Percentiles rank a stretch among this genome's conserved stretches.
These are phyloP conservation scores for Enteromius viviparus DNA, from an alignment of 2,797 vertebrate genomes.

Conservation along the genomic window DNA sequence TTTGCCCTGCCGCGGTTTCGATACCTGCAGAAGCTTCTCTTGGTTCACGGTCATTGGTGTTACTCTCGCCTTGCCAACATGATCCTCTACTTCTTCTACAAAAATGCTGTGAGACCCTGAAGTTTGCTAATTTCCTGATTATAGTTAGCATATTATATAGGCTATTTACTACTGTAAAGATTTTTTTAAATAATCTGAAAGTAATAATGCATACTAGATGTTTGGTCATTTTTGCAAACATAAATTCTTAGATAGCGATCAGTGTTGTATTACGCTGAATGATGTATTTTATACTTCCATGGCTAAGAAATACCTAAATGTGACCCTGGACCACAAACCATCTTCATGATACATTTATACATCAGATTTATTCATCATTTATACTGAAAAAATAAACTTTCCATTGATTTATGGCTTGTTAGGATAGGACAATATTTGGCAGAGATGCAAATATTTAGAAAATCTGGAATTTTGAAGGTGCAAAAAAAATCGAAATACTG, in stretches of 20 bases:
- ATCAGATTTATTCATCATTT: too few species aligned
- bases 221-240: not conserved
- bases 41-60: constrained; percentile 98
- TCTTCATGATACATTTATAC: too few species aligned
- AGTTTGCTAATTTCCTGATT: not conserved
- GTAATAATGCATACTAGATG: not conserved
- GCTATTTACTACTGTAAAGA: not conserved
- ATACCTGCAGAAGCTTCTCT: constrained; percentile 91
- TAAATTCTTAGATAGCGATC: not conserved
- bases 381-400: not conserved
- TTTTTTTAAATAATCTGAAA: not conserved
- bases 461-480: too few species aligned
- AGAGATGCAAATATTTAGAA: too few species aligned
- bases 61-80: constrained; percentile 96
- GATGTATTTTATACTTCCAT: not conserved
- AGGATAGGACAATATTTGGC: too few species aligned
- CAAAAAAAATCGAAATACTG: too few species aligned
- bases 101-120: constrained; percentile 83
- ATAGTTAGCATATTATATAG: not conserved
- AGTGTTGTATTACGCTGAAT: not conserved
- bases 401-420: not conserved
- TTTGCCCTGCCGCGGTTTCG: constrained; percentile 93
- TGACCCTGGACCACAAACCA: not conserved
- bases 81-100: constrained; percentile 99
- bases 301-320: not conserved